These are phyloP conservation scores for Ctenodactylus gundi DNA, from an alignment of 2,113 vertebrate species.

Conservation along the genomic window DNA sequence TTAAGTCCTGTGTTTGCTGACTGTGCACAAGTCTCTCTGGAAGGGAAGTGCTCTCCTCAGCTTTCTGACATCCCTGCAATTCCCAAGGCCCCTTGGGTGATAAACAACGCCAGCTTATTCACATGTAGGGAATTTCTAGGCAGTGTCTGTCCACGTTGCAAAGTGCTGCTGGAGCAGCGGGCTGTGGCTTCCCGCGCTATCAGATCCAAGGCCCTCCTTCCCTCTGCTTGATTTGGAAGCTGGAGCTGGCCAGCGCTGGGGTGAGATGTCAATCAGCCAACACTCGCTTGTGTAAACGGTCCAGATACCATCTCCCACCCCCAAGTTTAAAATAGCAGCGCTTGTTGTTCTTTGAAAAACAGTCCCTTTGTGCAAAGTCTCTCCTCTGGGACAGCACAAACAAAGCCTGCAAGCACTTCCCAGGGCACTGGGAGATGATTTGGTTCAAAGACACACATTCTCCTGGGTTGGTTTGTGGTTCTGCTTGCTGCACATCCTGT, in stretches of 20 bases:
- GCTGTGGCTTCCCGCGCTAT: not conserved
- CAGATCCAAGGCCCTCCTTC: not conserved
- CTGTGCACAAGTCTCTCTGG: not conserved
- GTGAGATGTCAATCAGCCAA: conserved; percentile 65
- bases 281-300: conserved; percentile 63
- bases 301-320: conserved; percentile 63
- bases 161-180: not conserved
- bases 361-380: conserved; percentile 70
- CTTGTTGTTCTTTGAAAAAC: conserved; percentile 73
- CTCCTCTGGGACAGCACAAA: conserved; percentile 37
- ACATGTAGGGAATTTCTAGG: not conserved
- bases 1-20: not conserved
- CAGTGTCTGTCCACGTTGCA: conserved; percentile 23
- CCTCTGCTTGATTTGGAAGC: conserved; percentile 57
- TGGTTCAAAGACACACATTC: conserved; percentile 59
- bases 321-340: conserved; percentile 71
- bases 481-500: not conserved
- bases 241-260: not conserved
- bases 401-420: conserved; percentile 52
- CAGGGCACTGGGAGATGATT: conserved; percentile 49
- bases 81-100: not conserved
- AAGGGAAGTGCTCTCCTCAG: not conserved
- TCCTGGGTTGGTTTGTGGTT: conserved; percentile 10
- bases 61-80: not conserved
- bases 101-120: not conserved